These are phyloP conservation scores for Phyllopteryx taeniolatus DNA, from an alignment of 2,113 vertebrate species.

Conservation along the genomic window DNA sequence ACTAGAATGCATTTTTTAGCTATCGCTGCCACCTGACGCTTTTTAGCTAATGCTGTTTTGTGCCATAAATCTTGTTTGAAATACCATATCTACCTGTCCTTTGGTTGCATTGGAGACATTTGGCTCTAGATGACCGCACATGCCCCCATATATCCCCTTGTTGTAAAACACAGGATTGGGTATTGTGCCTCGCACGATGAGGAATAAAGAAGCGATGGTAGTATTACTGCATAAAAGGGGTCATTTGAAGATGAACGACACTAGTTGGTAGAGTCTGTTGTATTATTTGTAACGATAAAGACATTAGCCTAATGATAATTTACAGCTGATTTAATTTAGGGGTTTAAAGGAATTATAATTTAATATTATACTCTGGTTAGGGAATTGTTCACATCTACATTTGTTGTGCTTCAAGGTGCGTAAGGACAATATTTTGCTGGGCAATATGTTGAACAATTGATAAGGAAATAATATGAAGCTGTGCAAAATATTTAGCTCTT, in stretches of 20 bases:
- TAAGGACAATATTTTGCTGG: neutral
- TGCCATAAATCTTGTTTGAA: conserved; percentile 73
- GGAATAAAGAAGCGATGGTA: conserved; percentile 56
- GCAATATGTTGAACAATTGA: neutral
- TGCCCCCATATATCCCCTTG: conserved; percentile 69
- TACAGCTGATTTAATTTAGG: conserved; percentile 16
- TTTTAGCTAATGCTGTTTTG: conserved; percentile 76
- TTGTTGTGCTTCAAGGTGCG: neutral
- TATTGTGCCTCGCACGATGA: conserved; percentile 43
- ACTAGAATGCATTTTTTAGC: conserved; percentile 65
- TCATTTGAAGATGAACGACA: conserved; percentile 60
- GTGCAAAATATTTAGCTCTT: neutral
- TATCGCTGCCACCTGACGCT: conserved; percentile 58
- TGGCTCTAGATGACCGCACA: conserved; percentile 73
- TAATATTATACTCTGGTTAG: neutral
- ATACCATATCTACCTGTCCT: conserved; percentile 73
- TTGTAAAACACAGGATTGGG: conserved; percentile 70
- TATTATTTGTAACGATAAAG: conserved; percentile 36
- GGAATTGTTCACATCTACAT: neutral
- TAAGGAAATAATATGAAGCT: neutral
- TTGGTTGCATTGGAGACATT: conserved; percentile 65
- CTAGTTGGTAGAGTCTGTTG: conserved; percentile 44
- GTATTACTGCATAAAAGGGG: conserved; percentile 58
- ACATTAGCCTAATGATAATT: conserved; percentile 25
- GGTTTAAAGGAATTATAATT: conserved; percentile 10